A percentile compares a stretch with the other conserved stretches of the same genome.
phyloP scores from a whole-genome alignment of 1,140 invertebrate genomes.

The Eubasilissa regina region DNA sequence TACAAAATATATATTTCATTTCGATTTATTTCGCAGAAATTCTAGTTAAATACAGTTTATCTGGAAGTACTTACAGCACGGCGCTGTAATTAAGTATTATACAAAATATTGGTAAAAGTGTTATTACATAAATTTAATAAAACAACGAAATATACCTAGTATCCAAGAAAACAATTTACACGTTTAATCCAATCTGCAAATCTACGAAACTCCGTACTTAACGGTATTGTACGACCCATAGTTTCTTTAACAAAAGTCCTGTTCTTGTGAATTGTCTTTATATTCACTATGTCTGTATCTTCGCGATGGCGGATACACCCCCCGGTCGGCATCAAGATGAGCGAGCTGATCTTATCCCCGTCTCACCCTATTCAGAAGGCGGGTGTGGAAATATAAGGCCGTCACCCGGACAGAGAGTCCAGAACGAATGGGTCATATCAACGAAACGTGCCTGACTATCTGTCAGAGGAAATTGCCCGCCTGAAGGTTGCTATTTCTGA shows the following conservation, averaged over 20 bases:
- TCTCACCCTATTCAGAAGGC: constrained; percentile 31
- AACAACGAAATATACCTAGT: too few relatives aligned
- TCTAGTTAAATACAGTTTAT: too few relatives aligned
- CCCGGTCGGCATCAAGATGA: constrained; percentile 37
- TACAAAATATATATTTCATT: too few relatives aligned
- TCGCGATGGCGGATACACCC: neutral
- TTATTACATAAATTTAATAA: too few relatives aligned
- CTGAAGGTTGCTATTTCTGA: constrained; percentile 34
- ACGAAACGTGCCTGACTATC: constrained; percentile 45
- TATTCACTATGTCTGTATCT: constrained; percentile 9
- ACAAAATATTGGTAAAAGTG: neutral
- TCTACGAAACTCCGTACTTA: neutral
- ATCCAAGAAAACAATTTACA: constrained; percentile 13
- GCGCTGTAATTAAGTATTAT: neutral
- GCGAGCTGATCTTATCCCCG: constrained; percentile 36
- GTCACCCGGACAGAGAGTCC: constrained; percentile 1
- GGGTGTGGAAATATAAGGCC: neutral
- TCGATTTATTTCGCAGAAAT: too few relatives aligned
- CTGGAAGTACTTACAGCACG: too few relatives aligned
- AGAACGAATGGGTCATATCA: constrained; percentile 44
- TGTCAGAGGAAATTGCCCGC: constrained; percentile 42
- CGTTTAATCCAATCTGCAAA: constrained; percentile 14
- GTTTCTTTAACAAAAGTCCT: constrained; percentile 15
- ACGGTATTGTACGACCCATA: neutral
- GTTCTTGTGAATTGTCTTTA: constrained; percentile 21